Evolutionary conservation across 2,113 vertebrate species (phyloP).

Genomic region (Paralichthys olivaceus): DNA sequence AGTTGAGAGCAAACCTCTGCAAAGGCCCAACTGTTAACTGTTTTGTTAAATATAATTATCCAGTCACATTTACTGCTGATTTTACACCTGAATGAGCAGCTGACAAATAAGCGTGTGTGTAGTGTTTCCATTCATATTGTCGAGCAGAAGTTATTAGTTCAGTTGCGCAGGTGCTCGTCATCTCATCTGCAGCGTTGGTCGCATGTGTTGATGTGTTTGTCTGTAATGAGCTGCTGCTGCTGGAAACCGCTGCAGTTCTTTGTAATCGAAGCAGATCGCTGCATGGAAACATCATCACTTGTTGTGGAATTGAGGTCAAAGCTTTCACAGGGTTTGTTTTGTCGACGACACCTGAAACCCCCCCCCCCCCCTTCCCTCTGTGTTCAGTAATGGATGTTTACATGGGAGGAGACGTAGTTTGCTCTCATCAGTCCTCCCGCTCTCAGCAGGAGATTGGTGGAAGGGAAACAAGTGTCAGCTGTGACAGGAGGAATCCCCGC

Average conservation of each 20-base stretch:
- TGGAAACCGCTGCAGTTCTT: background rate
- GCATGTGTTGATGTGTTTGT: background rate
- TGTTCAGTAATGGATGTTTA: slow-evolving; percentile 55
- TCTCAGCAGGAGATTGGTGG: slow-evolving; percentile 20
- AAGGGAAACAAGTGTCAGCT: slow-evolving; percentile 32
- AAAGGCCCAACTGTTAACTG: no score
- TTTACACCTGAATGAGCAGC: background rate
- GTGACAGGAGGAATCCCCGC: slow-evolving; percentile 32
- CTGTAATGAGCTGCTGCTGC: background rate
- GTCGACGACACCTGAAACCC: background rate
- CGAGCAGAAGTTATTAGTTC: background rate
- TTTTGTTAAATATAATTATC: no score
- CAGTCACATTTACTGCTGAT: background rate
- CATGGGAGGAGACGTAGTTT: slow-evolving; percentile 44
- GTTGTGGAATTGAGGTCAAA: background rate
- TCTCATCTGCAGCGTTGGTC: background rate
- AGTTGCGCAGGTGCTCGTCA: background rate
- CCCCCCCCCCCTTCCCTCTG: background rate
- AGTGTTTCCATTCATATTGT: background rate
- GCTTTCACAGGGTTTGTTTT: background rate
- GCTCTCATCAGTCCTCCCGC: slow-evolving; percentile 3
- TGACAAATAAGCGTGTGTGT: background rate
- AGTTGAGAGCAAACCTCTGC: no score
- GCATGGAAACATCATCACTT: background rate
- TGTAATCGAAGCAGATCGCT: background rate